Conservation (phyloP, 2,113 vertebrate genomes). For the Steatornis caripensis region DNA sequence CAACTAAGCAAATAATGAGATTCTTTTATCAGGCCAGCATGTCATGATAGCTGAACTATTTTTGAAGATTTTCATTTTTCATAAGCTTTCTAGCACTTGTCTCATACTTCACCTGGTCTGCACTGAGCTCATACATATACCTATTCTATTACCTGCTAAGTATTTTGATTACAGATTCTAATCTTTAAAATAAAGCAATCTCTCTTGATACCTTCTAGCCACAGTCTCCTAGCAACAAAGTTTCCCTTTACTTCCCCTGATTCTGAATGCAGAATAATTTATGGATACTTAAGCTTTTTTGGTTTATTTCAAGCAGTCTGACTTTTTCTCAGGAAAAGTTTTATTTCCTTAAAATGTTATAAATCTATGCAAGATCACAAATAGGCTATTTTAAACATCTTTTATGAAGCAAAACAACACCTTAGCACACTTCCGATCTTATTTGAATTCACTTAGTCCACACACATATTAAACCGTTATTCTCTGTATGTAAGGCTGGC, state of each 20-base stretch:
- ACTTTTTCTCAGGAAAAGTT: not conserved
- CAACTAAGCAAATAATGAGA: not conserved
- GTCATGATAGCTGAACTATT: not conserved
- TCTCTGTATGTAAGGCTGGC: not conserved
- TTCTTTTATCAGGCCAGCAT: not conserved
- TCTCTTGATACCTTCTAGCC: not conserved
- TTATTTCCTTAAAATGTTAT: not conserved
- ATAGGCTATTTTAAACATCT: not conserved
- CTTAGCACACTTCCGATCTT: not conserved
- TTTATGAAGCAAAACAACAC: not conserved
- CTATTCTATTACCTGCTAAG: constrained; percentile 5
- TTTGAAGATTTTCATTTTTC: not conserved
- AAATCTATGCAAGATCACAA: not conserved
- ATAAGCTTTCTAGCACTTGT: not conserved
- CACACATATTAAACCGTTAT: not conserved
- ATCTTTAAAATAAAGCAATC: constrained; percentile 25
- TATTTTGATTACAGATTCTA: constrained; percentile 19
- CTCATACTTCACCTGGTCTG: not conserved
- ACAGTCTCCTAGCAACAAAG: constrained; percentile 42
- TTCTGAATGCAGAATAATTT: not conserved
- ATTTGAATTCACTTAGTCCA: not conserved
- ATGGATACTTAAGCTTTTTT: not conserved
- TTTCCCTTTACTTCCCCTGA: not conserved
- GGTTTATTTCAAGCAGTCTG: not conserved
- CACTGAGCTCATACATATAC: not conserved